Evolutionary conservation across 2,113 vertebrate genomes (phyloP).

Genomic region (Lepidothrix coronata): DNA sequence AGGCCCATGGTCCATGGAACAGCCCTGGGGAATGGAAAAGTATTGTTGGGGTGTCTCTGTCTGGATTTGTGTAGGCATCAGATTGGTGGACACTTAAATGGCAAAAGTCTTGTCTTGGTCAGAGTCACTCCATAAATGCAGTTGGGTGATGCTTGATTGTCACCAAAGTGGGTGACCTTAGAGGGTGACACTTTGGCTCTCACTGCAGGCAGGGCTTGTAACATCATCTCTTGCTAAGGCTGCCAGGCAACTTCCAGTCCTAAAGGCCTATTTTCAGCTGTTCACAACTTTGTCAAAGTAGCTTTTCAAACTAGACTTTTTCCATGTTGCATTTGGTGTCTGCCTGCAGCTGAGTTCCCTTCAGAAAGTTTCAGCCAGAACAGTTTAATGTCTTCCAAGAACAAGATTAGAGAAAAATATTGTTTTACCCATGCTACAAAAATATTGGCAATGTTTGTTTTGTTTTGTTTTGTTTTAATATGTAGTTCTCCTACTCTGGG

Average conservation of each 20-base stretch:
- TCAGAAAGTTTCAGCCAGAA: not conserved
- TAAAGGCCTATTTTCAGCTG: not conserved
- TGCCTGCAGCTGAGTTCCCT: not conserved
- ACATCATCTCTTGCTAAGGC: not conserved
- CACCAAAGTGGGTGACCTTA: not conserved
- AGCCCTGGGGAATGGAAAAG: not conserved
- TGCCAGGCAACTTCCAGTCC: not conserved
- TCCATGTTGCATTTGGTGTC: constrained; percentile 3
- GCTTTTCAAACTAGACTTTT: constrained; percentile 20
- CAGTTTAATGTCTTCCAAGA: not conserved
- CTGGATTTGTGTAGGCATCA: not conserved
- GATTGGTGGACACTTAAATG: not conserved
- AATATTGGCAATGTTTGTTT: not conserved
- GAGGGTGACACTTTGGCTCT: not conserved
- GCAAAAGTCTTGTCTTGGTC: not conserved
- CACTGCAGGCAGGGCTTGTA: not conserved
- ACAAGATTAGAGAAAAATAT: not conserved
- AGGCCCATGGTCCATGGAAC: accelerated
- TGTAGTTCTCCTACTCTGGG: not conserved
- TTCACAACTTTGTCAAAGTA: not conserved
- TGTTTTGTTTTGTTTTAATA: not conserved
- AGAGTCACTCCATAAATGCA: not conserved
- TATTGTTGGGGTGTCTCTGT: not conserved
- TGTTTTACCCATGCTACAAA: not conserved
- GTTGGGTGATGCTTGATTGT: not conserved